phyloP scores from a whole-genome alignment of 2,797 vertebrate species.

The Tragelaphus oryx region DNA sequence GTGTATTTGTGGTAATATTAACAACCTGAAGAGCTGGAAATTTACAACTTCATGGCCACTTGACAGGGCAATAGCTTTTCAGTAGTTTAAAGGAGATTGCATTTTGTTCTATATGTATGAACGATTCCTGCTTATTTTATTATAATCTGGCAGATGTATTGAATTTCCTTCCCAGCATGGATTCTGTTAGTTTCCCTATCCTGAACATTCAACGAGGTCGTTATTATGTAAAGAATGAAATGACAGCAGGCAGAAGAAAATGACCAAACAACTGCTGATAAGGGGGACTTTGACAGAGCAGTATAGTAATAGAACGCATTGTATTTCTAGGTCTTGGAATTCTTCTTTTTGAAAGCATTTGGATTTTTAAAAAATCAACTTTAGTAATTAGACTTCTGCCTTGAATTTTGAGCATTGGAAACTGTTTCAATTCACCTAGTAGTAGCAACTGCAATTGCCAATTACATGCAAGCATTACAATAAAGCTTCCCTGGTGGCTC shows the following conservation, averaged over 20 bases:
- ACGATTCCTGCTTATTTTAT: background rate
- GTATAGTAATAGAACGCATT: background rate
- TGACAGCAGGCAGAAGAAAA: background rate
- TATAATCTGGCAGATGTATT: constrained; percentile 7
- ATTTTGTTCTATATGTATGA: constrained; percentile 25
- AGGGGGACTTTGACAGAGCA: background rate
- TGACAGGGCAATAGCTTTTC: constrained; percentile 27
- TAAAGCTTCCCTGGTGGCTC: background rate
- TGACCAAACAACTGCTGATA: background rate
- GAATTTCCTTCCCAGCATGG: constrained; percentile 5
- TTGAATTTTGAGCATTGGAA: background rate
- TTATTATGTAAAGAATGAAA: background rate
- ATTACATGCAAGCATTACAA: background rate
- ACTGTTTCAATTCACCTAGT: background rate
- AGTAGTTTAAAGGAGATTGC: background rate
- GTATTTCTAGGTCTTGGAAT: background rate
- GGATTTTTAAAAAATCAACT: background rate
- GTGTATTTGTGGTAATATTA: constrained; percentile 15
- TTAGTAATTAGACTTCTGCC: background rate
- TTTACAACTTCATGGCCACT: constrained; percentile 1
- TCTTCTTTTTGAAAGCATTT: background rate
- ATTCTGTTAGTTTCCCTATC: background rate
- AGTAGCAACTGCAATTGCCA: background rate
- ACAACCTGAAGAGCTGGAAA: constrained; percentile 18
- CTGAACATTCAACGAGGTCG: background rate